Base-by-base conservation (phyloP, 2,113 vertebrate species). In the Raja brachyura region DNA sequence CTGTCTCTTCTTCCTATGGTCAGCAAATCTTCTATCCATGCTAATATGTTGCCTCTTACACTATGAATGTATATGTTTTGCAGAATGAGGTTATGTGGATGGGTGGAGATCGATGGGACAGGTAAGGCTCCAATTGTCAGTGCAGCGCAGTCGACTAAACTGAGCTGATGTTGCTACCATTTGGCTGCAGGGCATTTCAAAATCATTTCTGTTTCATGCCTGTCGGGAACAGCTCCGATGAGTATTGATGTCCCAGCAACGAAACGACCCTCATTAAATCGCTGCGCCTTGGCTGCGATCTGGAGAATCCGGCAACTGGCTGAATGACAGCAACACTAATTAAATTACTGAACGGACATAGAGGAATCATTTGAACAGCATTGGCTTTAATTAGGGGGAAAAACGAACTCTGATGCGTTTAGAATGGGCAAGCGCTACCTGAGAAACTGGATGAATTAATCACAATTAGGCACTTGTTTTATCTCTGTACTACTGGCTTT, bases 241-340 rank as follows among this genome's bases (percentile, higher is more conserved):
- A 48, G 66, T 70, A 48, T 66, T 68, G 66, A 73, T 92, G 88
- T 92, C 66, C 88, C 66, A 73, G 61, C 88, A 92, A 70, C 10
- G 88, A 92, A 70, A 70, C 88, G n/a, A 92, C 66, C 33, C 66
- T 92, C 88, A 73, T 92, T 92, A 92, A 70, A 70, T 92, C 9
- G 66, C 25, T 92, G 31, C 70, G 86, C 88, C 70, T 0, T 68
- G 33, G 31, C 66, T 92, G n/a, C 33, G 88, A 92, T 68, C 88
- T 70, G 88, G 88, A 92, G 61, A 59, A 59, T 66, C 20, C 31
- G 59, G 33, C 63, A 92, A 70, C 88, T 92, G 63, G 66, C 88
- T 73, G 66, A 92, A 68, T 92, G 88, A 92, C 88, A 92, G 90
- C 90, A 54, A 73, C 31, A 48, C 90, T 92, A 92, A 92, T 92